Evolutionary conservation across 2,113 vertebrate genomes (phyloP).

Genomic region (Brienomyrus longianalis): DNA sequence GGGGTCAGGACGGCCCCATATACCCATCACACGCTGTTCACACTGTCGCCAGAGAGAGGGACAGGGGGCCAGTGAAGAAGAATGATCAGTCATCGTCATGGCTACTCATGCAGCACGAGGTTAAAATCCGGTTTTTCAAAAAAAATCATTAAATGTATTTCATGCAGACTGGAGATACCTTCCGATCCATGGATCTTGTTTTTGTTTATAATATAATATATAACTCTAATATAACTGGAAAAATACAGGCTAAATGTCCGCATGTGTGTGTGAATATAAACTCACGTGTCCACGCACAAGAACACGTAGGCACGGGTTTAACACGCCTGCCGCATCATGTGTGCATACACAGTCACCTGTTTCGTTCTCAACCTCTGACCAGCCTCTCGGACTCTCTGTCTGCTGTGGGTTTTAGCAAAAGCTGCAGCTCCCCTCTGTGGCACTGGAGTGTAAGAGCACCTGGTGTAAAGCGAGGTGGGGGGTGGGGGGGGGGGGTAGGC

Average conservation of each 20-base stretch:
- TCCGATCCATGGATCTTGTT: background rate
- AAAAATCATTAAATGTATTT: slow-evolving; percentile 16
- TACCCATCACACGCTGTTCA: background rate
- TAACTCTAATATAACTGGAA: background rate
- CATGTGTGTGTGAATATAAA: background rate
- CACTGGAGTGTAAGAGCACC: slow-evolving; percentile 57
- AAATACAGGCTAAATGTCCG: background rate
- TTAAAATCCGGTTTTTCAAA: slow-evolving; percentile 4
- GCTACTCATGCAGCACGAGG: background rate
- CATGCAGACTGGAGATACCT: slow-evolving; percentile 27
- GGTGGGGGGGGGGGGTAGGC: background rate
- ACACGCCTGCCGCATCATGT: background rate
- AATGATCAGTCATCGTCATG: background rate
- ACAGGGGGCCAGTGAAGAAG: background rate
- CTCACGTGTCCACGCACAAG: background rate
- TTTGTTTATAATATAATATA: background rate
- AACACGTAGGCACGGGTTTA: background rate
- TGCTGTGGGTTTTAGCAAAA: slow-evolving; percentile 54
- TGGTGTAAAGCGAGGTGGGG: slow-evolving; percentile 27
- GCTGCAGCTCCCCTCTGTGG: slow-evolving; percentile 83
- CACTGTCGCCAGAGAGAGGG: background rate
- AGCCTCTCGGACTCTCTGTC: background rate
- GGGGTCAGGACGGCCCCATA: background rate
- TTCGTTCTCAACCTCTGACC: background rate
- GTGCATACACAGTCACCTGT: background rate